phyloP scores from a whole-genome alignment of 2,113 vertebrate species.

The Catharus fuscescens region DNA sequence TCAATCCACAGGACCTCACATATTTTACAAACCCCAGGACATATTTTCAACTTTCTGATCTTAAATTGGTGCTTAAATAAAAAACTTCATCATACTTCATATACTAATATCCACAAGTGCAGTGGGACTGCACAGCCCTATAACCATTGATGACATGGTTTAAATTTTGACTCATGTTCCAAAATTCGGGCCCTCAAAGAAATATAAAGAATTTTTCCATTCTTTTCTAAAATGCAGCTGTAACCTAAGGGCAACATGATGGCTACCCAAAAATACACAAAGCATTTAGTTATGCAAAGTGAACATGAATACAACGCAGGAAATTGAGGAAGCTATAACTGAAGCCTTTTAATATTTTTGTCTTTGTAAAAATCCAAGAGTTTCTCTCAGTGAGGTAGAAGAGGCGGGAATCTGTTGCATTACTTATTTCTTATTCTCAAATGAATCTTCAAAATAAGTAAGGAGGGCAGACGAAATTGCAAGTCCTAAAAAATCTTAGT shows the following conservation, averaged over 20 bases:
- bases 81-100: background rate
- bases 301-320: background rate
- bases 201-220: background rate
- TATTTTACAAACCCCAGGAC: background rate
- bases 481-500: slow-evolving; percentile 24
- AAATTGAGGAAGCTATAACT: background rate
- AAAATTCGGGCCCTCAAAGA: background rate
- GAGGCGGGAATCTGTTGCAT: background rate
- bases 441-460: slow-evolving; percentile 27
- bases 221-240: background rate
- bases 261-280: background rate
- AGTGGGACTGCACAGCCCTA: background rate
- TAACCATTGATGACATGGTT: background rate
- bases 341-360: background rate
- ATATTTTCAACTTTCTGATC: background rate
- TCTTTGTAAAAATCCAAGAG: slow-evolving; percentile 2
- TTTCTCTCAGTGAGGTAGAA: background rate
- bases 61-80: background rate
- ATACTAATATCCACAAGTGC: background rate
- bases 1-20: background rate
- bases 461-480: background rate
- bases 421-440: background rate
- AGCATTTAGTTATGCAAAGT: background rate
- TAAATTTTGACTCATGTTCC: background rate
- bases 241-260: background rate